Base-by-base conservation (phyloP, 2,888 invertebrate species). In the Linnaemya tessellans region DNA sequence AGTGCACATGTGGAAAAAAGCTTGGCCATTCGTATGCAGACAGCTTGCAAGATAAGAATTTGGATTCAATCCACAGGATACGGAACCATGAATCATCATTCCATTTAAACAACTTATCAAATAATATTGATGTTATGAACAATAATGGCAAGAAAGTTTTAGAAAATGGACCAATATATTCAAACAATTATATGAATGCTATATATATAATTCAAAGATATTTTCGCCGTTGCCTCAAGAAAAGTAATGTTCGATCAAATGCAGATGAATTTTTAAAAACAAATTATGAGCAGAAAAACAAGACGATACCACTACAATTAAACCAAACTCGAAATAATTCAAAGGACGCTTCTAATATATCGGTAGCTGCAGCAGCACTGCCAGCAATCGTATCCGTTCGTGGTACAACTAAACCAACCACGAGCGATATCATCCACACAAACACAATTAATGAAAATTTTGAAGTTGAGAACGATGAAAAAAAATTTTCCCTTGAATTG, bases 301-400 rank as follows among this genome's bases (percentile, higher is more conserved):
- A 20, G 11, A 38, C n/a, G 15, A 9, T 77, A 41, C 25, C 84
- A 38, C 25, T 75, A 46, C 86, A 84, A 9, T 25, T 62, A 51
- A 73, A 18, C 56, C 60, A 60, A 35, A 41, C 22, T 38, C 75
- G 77, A 3, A 88, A 89, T 80, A 87, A 87, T 49, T 90, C 91
- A 0, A 90, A 90, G 68, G 88, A 89, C 35, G 89, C 89, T 20
- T 90, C 91, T 20, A 90, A 89, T 71, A 90, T 90, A 38, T 91
- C 90, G 30, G 89, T 89, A 35, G 90, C 90, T 20, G 90, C 91
- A n/a, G 90, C 89, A 15, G 84, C 89, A 20, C 87, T 91, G 64
- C 89, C 91, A 35, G 89, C 90, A 18, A 58, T 70, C 10, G 91
- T 90, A 73, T 89, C 89, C 8, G 80, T 80, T 0, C 78, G 85